Conservation (phyloP, 2,888 invertebrate genomes). For the Tridacna crocea region DNA sequence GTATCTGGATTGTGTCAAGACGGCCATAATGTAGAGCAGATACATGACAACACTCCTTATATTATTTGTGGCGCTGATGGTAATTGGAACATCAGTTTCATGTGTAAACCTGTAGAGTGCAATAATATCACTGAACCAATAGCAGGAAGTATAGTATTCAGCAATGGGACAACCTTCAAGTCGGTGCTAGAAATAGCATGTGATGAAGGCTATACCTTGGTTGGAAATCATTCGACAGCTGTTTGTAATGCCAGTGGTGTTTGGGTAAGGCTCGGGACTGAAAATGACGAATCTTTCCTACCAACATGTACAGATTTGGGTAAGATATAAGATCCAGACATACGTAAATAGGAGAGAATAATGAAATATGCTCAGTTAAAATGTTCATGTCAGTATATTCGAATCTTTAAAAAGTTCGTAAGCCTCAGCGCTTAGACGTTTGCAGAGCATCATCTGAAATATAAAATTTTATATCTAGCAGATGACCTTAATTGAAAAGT, state of each 20-base stretch:
- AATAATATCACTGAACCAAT: not conserved
- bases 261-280: not conserved
- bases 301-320: not conserved
- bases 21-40: slow-evolving; percentile 1
- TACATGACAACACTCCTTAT: not conserved
- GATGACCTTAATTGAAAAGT: too few relatives aligned
- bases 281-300: not conserved
- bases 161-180: slow-evolving; percentile 1
- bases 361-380: too few relatives aligned
- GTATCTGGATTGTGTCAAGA: not conserved
- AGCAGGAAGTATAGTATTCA: not conserved
- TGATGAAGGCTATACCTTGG: slow-evolving; percentile 9
- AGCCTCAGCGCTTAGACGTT: too few relatives aligned
- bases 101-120: slow-evolving; percentile 10
- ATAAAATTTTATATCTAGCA: too few relatives aligned
- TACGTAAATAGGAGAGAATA: too few relatives aligned
- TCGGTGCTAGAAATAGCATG: slow-evolving; percentile 15
- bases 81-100: slow-evolving; percentile 11
- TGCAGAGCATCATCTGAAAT: too few relatives aligned
- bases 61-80: not conserved
- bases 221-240: not conserved
- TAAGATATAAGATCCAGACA: not conserved
- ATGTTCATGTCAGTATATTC: too few relatives aligned
- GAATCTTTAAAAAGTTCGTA: too few relatives aligned
- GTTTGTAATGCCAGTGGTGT: not conserved